Conservation (phyloP, 2,888 invertebrate genomes). For the Elegia similella region DNA sequence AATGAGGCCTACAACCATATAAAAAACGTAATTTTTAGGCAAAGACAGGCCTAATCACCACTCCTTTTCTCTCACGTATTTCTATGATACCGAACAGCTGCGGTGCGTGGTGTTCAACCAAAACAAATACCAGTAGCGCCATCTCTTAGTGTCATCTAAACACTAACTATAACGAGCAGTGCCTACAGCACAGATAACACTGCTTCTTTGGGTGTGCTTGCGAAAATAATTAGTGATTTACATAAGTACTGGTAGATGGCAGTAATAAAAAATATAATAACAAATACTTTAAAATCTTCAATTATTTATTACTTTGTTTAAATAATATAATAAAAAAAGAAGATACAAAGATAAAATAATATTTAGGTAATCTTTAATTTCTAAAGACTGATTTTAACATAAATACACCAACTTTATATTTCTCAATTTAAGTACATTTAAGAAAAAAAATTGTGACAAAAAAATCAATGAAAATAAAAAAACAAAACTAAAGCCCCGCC, state of each 20-base stretch:
- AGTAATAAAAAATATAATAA: too few species aligned
- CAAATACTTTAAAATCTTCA: too few species aligned
- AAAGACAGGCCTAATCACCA: slow-evolving; percentile 78
- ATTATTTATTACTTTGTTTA: too few species aligned
- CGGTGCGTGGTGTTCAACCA: slow-evolving; percentile 71
- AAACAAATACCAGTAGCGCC: slow-evolving; percentile 71
- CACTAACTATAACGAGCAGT: not conserved
- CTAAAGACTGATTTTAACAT: too few species aligned
- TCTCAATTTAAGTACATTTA: not conserved
- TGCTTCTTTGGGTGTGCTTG: not conserved
- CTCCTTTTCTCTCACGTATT: slow-evolving; percentile 80
- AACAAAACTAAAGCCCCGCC: slow-evolving; percentile 48
- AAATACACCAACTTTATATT: too few species aligned
- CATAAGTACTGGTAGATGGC: too few species aligned
- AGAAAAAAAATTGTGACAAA: not conserved
- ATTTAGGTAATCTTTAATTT: too few species aligned
- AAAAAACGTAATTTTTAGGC: slow-evolving; percentile 71
- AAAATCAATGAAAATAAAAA: slow-evolving; percentile 19
- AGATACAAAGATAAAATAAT: too few species aligned
- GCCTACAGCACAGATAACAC: not conserved
- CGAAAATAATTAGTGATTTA: not conserved
- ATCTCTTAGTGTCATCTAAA: slow-evolving; percentile 41
- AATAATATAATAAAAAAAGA: too few species aligned
- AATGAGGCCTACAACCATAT: slow-evolving; percentile 63
- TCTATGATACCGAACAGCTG: slow-evolving; percentile 81